Base-by-base conservation (phyloP, 2,888 invertebrate species). In the Machimus rusticus region DNA sequence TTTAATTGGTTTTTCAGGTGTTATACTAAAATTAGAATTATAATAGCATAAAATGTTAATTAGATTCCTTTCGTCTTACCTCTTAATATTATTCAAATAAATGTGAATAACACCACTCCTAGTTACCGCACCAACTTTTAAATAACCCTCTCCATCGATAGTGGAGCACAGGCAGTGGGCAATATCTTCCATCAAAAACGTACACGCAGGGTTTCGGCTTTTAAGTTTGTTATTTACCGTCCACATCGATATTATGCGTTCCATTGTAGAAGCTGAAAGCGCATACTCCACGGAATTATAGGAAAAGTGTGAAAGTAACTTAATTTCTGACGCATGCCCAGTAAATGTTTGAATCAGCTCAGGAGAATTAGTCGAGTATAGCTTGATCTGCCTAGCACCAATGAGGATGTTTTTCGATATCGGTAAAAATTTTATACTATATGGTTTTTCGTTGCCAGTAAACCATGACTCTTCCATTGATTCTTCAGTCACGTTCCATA, bases 81-180 rank as follows among this genome's bases (percentile, higher is more conserved):
- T 97, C 93, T 97, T 97, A 55, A 96, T 93, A 89, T 95, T 94
- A 90, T 96, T 96, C 84, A 95, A 94, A 91, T 97, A 98, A 87
- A 97, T 93, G 92, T 97, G 96, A 57, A 96, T 94, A 6, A 95
- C 95, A 0, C 98, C 98, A 90, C 95, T 96, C 89, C 95, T 94
- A 0, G 97, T 97, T 6, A 94, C 90, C 91, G 93, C 91, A 89
- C 94, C 92, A 92, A 93, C 90, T 89, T 93, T 93, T 5, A 93
- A 55, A 0, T 93, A 93, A 12, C 92, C 90, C 0, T 94, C 94
- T 5, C 94, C 94, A 12, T 93, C 93, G 4, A 93, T 91, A 88
- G 94, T 91, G 1, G 94, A 92, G 0, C 95, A 94, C 31, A 95
- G 89, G 87, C 93, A 93, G 81, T 93, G 90, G 0, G 95, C 95